Percentiles rank a stretch among this genome's conserved stretches.
These are phyloP conservation scores for Mastacembelus armatus DNA, from an alignment of 2,797 vertebrate species.

Conservation along the genomic window DNA sequence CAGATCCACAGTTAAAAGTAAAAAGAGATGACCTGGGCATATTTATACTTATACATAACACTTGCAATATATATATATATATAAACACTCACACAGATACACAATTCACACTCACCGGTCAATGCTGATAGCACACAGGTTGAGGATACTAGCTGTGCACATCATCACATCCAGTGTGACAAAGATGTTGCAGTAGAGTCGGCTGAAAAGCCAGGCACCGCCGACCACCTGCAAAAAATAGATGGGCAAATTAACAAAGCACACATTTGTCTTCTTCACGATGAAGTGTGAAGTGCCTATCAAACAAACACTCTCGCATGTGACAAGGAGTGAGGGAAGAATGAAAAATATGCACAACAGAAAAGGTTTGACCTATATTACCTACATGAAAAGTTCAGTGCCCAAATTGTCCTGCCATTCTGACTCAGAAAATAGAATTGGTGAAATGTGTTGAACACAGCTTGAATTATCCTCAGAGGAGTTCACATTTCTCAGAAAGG, in stretches of 20 bases:
- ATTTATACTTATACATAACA: slow-evolving; percentile 16
- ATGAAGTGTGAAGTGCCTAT: slow-evolving; percentile 51
- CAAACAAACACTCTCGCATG: slow-evolving; percentile 22
- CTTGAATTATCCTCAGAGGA: slow-evolving; percentile 34
- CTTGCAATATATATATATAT: not conserved
- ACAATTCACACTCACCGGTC: slow-evolving; percentile 88
- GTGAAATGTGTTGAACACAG: slow-evolving; percentile 20
- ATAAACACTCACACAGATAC: slow-evolving; percentile 5
- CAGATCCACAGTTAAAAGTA: too few relatives aligned
- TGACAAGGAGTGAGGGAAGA: slow-evolving; percentile 12
- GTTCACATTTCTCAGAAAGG: slow-evolving; percentile 18
- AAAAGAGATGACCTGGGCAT: slow-evolving; percentile 39
- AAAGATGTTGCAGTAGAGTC: slow-evolving; percentile 92
- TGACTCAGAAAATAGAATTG: not conserved
- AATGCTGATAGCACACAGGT: slow-evolving; percentile 97
- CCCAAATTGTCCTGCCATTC: not conserved
- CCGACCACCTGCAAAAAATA: slow-evolving; percentile 89
- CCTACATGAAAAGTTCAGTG: not conserved
- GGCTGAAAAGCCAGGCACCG: slow-evolving; percentile 93
- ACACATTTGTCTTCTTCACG: slow-evolving; percentile 39
- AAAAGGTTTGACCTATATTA: not conserved
- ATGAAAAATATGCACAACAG: not conserved
- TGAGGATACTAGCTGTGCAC: slow-evolving; percentile 98
- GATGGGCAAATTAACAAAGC: slow-evolving; percentile 59
- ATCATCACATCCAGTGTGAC: slow-evolving; percentile 98